Conservation (phyloP, 92 coral and sea anemone species). For the Galaxea fascicularis region DNA sequence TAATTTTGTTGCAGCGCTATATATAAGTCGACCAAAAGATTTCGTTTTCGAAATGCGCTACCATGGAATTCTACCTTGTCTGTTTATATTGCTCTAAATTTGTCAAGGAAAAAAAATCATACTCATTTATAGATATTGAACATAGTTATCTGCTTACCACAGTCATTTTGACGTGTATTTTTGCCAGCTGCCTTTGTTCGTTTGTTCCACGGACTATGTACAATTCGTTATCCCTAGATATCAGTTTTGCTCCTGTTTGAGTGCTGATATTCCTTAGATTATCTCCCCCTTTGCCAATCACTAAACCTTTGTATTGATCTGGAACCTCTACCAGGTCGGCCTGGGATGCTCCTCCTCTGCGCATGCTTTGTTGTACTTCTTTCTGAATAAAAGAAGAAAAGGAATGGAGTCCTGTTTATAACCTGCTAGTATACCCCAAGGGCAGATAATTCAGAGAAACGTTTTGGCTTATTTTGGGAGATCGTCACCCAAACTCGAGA, state of each 20-base stretch:
- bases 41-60: no score
- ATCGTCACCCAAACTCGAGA: not conserved
- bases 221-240: not conserved
- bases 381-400: not conserved
- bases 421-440: not conserved
- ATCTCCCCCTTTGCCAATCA: conserved; percentile 1
- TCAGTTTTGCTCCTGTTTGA: conserved; percentile 13
- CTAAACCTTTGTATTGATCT: conserved; percentile 3
- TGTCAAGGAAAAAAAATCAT: not conserved
- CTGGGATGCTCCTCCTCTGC: not conserved
- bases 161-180: not conserved
- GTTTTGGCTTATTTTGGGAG: not conserved
- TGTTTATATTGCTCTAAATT: not conserved
- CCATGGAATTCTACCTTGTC: not conserved
- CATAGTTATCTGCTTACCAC: not conserved
- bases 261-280: not conserved
- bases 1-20: no score
- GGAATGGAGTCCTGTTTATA: not conserved
- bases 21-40: no score
- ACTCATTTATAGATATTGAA: not conserved
- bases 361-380: not conserved
- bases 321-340: conserved; percentile 25
- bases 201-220: conserved; percentile 21
- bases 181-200: conserved; percentile 6
- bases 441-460: not conserved